These are phyloP conservation scores for Erythrocercus mccallii DNA, from an alignment of 2,113 vertebrate species.

Conservation along the genomic window DNA sequence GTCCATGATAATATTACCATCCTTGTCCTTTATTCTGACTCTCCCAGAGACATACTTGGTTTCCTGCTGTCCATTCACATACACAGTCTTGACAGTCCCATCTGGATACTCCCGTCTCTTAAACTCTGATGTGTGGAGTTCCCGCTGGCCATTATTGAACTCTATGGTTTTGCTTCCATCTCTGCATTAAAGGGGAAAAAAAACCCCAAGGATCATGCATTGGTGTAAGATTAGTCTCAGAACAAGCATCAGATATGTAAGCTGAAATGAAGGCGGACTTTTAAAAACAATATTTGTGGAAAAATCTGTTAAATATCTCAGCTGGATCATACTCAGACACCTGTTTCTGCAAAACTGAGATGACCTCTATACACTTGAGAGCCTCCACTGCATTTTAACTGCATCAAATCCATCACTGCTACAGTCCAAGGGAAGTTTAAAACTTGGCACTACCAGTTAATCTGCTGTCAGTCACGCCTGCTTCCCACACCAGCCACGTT, in stretches of 20 bases:
- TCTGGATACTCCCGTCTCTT: conserved; percentile 94
- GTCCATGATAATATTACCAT: conserved; percentile 87
- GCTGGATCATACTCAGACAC: not conserved
- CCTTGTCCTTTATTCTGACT: conserved; percentile 88
- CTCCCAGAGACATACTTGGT: conserved; percentile 88
- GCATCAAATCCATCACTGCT: not conserved
- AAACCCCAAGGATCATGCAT: not conserved
- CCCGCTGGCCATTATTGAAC: conserved; percentile 92
- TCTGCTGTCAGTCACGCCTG: not conserved
- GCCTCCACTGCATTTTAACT: not conserved
- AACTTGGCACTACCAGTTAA: rapidly evolving
- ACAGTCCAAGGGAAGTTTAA: not conserved
- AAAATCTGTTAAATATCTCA: not conserved
- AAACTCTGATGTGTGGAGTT: conserved; percentile 87
- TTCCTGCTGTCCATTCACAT: conserved; percentile 88
- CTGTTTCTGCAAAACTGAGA: not conserved
- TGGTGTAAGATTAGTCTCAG: not conserved
- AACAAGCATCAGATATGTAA: not conserved
- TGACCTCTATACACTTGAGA: not conserved
- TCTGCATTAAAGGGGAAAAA: conserved; percentile 55
- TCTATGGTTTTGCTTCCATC: conserved; percentile 91
- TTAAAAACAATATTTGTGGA: not conserved
- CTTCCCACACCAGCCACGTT: rapidly evolving
- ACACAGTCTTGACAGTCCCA: conserved; percentile 92
- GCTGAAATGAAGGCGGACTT: not conserved